phyloP scores from a whole-genome alignment of 1,140 invertebrate species.

The Sarcophaga peregrina region DNA sequence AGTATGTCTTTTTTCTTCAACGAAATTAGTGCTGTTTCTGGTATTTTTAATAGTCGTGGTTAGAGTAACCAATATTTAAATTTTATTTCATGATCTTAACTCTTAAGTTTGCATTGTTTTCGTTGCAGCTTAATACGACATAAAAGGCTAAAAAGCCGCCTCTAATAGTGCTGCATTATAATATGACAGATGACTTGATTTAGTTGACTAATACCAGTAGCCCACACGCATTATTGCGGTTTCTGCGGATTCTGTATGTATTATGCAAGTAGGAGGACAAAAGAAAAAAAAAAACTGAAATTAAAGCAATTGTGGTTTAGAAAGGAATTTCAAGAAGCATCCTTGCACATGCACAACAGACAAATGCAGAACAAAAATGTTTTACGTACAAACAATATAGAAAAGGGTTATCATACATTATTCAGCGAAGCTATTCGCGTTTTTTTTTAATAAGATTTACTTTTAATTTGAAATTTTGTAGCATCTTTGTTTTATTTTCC shows the following conservation, averaged over 20 bases:
- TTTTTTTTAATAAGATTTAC: too few relatives aligned
- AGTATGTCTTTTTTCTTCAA: neutral
- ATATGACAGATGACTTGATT: conserved; percentile 34
- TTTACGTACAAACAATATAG: too few relatives aligned
- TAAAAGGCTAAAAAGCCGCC: neutral
- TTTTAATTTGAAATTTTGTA: too few relatives aligned
- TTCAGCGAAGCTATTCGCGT: too few relatives aligned
- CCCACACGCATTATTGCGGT: conserved; percentile 6
- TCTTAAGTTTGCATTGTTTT: neutral
- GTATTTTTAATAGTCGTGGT: conserved; percentile 24
- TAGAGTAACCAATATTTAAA: conserved; percentile 31
- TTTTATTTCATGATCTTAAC: neutral
- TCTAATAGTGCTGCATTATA: neutral
- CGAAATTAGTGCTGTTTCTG: conserved; percentile 28
- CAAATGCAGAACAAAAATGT: too few relatives aligned
- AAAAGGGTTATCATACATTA: too few relatives aligned
- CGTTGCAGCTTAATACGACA: neutral
- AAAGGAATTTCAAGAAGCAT: too few relatives aligned
- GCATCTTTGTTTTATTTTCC: too few relatives aligned
- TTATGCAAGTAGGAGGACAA: too few relatives aligned
- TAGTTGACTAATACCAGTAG: conserved; percentile 12
- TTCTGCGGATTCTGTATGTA: neutral
- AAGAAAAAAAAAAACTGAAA: too few relatives aligned
- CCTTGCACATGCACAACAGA: too few relatives aligned
- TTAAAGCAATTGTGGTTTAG: too few relatives aligned